phyloP scores from a whole-genome alignment of 2,797 vertebrate genomes.

The Odontamblyopus rebecca region DNA sequence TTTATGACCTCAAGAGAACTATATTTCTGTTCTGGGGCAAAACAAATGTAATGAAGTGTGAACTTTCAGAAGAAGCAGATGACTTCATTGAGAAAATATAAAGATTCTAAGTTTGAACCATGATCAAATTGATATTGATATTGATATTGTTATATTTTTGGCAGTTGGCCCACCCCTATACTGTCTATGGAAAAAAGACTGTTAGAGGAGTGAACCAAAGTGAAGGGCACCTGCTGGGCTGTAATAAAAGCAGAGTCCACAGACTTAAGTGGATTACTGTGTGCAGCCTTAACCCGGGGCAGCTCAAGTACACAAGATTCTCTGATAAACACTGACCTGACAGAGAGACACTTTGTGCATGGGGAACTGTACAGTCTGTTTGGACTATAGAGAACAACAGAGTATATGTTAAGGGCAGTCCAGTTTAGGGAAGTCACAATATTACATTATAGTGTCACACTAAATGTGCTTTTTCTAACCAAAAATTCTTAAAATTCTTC shows the following conservation, averaged over 20 bases:
- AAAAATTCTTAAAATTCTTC: too few relatives aligned
- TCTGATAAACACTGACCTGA: conserved; percentile 57
- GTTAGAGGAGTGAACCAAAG: conserved; percentile 48
- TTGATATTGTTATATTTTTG: too few relatives aligned
- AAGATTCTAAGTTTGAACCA: too few relatives aligned
- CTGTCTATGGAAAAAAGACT: neutral
- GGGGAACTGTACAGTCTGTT: conserved; percentile 28
- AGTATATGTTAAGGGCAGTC: neutral
- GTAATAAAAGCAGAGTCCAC: conserved; percentile 48
- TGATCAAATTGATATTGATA: too few relatives aligned
- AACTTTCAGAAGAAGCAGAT: too few relatives aligned
- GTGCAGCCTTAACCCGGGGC: conserved; percentile 50
- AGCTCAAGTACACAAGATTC: conserved; percentile 36
- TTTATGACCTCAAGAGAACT: too few relatives aligned
- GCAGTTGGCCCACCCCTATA: neutral
- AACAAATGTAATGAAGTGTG: neutral
- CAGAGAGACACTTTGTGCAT: conserved; percentile 41
- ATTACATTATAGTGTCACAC: neutral
- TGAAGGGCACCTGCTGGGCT: conserved; percentile 59
- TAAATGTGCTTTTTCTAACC: too few relatives aligned
- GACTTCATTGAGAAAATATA: too few relatives aligned
- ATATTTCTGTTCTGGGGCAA: neutral
- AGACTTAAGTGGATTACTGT: conserved; percentile 62
- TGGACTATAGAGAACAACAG: conserved; percentile 12
- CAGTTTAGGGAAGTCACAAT: neutral